These are phyloP conservation scores for Corydoras maculifer DNA, from an alignment of 2,113 vertebrate species.

Conservation along the genomic window DNA sequence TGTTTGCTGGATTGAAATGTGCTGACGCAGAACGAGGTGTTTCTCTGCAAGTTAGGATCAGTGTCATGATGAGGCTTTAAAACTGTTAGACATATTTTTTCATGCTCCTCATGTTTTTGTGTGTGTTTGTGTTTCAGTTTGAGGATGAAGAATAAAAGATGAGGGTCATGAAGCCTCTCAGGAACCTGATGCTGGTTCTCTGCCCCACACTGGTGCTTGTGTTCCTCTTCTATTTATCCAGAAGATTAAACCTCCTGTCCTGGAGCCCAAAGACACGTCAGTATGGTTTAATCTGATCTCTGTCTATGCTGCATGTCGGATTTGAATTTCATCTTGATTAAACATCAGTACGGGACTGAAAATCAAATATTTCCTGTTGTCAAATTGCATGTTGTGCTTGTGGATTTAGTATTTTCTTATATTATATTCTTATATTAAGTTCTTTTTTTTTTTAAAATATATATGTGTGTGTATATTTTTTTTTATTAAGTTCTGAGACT, in stretches of 20 bases:
- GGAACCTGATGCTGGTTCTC: slow-evolving; percentile 79
- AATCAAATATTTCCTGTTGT: no score
- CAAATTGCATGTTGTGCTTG: no score
- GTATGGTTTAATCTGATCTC: slow-evolving; percentile 48
- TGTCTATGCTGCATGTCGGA: background rate
- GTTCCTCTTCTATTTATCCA: slow-evolving; percentile 83
- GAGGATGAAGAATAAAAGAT: slow-evolving; percentile 68
- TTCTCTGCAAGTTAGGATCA: no score
- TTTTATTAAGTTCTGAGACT: no score
- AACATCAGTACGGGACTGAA: no score
- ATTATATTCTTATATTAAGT: background rate
- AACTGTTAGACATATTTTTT: background rate
- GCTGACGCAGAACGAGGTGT: no score
- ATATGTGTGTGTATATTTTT: no score
- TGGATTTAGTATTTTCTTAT: background rate
- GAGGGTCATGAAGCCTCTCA: slow-evolving; percentile 78
- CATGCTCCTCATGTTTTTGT: background rate
- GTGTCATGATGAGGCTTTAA: no score
- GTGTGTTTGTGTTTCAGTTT: background rate
- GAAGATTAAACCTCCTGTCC: slow-evolving; percentile 75
- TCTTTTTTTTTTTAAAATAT: no score
- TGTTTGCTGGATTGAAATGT: no score
- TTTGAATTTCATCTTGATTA: no score
- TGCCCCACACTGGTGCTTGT: slow-evolving; percentile 82
- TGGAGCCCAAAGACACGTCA: slow-evolving; percentile 78